Conservation (phyloP, 2,888 invertebrate species). For the Punctoribates punctum region DNA sequence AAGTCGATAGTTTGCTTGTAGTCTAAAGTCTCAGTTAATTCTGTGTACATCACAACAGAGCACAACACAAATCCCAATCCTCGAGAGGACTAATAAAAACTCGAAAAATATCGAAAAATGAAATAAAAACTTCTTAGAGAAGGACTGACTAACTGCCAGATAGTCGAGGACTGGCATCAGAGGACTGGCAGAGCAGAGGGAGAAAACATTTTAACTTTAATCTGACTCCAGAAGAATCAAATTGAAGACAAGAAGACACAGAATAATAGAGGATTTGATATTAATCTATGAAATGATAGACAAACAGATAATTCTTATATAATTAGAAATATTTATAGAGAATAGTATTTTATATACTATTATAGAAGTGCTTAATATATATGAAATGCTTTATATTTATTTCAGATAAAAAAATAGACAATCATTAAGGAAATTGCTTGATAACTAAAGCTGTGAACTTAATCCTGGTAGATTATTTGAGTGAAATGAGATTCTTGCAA, state of each 20-base stretch:
- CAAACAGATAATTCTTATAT: constrained; percentile 1
- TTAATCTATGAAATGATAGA: not conserved
- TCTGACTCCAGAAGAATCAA: not conserved
- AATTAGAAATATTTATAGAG: not conserved
- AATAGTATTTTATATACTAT: too few relatives aligned
- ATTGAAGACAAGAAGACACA: not conserved
- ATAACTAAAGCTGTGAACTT: too few relatives aligned
- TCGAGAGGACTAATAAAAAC: constrained; percentile 22
- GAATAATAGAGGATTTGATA: constrained; percentile 1
- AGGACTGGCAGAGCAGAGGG: not conserved
- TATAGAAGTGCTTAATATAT: too few relatives aligned
- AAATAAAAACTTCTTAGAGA: not conserved
- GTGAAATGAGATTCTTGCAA: too few relatives aligned
- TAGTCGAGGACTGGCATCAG: too few relatives aligned
- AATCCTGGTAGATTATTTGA: too few relatives aligned
- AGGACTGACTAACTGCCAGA: not conserved
- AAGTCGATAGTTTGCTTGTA: not conserved
- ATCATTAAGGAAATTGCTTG: too few relatives aligned
- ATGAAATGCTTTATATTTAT: not conserved
- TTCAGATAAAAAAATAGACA: not conserved
- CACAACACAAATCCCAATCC: constrained; percentile 19
- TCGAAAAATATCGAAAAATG: not conserved
- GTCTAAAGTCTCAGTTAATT: constrained; percentile 26
- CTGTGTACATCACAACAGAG: not conserved
- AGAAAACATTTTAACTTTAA: not conserved